Base-by-base conservation (phyloP, 2,888 invertebrate genomes). In the Xestoiulus laeticollis region DNA sequence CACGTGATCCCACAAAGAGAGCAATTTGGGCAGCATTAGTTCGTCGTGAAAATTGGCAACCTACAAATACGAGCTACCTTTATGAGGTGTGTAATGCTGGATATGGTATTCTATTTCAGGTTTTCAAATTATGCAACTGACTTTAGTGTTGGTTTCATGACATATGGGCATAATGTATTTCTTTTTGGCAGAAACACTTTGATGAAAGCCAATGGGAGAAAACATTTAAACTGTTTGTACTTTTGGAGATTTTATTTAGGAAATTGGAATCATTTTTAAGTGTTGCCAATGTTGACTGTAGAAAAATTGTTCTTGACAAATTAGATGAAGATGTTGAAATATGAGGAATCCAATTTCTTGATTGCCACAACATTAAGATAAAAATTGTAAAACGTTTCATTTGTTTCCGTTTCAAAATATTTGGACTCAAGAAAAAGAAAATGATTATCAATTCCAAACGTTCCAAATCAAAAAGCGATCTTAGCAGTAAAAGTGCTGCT, bases 271-370 rank as follows among this genome's bases (percentile, higher is more conserved):
- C 26, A 26, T 68, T 22, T 68, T 8, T 68, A 68, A 68, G 68
- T 68, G 68, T 68, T 68, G 68, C 68, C n/a, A 68, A 68, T 68
- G 68, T 68, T 68, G 68, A 68, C 68, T 68, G 68, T 68, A 68
- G 19, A 68, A 68, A 68, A 68, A 68, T 68, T 68, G 8, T 68
- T 68, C 68, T 68, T 68, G 68, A 68, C 2, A 68, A 68, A 68
- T 2, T 68, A 68, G 68, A 68, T 68, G 4, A 68, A 68, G 2
- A 68, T 68, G 68, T 68, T 68, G 68, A 8, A 5, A 68, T 68
- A 5, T 68, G 4, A 68, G 68, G 68, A 68, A 68, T 68, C 68
- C 68, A 68, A 8, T 68, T 68, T 68, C 68, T 68, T 68, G 68
- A 68, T 68, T 68, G 68, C 68, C 68, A 68, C 68, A 68, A 68